Base-by-base conservation (phyloP, 1,140 invertebrate species). In the Brachionus rotundiformis region DNA sequence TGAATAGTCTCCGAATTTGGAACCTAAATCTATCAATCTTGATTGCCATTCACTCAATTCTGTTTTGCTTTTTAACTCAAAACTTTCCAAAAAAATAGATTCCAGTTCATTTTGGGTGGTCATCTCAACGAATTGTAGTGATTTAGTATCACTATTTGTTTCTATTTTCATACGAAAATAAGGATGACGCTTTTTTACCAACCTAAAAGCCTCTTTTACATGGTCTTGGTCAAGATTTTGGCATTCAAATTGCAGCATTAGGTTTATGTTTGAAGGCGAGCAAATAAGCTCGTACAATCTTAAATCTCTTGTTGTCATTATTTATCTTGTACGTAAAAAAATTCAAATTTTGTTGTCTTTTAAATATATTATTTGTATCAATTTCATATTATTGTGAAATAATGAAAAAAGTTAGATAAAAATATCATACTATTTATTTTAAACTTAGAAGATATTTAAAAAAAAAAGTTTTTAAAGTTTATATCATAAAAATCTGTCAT, bases 131-230 rank as follows among this genome's bases (percentile, higher is more conserved):
- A 59, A 79, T 63, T 79, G 11, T 31, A 31, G 16, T 13, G 16
- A 54, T 54, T 54, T 59, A 3, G 25, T 49, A 7, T 79, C 23
- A 10, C 8, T 31, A 19, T 79, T 63, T 33, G n/a, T 23, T 23
- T 39, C 36, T 27, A 79, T 79, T 25, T 59, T 79, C 76, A 79
- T 79, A 6, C 76, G 29, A 36, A 79, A 79, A 79, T 59, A 79
- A 33, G 76, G 76, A 79, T 79, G 76, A 13, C 47, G 31, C 36
- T 79, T 79, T 79, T 79, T 79, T n/a, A 79, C 16, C 27, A 63
- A 8, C 25, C 27, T 11, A 63, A 79, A 63, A 31, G 47, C 76
- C 4, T 19, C 3, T 29, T 79, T 63, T 27, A 79, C n/a, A 29
- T 54, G 13, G 10, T 54, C 10, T 41, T 23, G 6, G n/a, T 10